Conservation (phyloP, 2,888 invertebrate species). For the Latrodectus hesperus region DNA sequence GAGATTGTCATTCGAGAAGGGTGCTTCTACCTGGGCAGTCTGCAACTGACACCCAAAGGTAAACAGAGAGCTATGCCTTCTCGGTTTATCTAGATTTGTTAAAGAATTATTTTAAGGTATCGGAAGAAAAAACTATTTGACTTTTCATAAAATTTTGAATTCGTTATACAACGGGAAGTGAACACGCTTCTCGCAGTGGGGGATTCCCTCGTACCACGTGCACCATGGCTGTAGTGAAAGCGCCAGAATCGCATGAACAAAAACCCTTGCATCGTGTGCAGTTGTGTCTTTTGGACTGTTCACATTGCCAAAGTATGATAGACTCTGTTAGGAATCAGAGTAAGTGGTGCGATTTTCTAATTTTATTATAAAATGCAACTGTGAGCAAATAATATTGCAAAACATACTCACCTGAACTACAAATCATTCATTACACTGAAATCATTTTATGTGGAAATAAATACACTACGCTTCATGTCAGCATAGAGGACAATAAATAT, state of each 20-base stretch:
- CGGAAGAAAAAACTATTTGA: neutral
- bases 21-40: constrained; percentile 83
- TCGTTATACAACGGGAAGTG: neutral
- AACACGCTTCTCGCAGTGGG: neutral
- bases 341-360: constrained; percentile 28
- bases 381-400: no score
- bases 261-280: constrained; percentile 35
- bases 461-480: no score
- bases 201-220: constrained; percentile 26
- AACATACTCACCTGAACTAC: no score
- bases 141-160: neutral
- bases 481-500: no score
- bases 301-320: constrained; percentile 45
- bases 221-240: constrained; percentile 40
- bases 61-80: constrained; percentile 7
- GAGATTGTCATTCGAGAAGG: constrained; percentile 91
- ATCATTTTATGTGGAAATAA: no score
- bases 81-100: neutral
- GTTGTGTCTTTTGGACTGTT: constrained; percentile 54
- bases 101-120: neutral
- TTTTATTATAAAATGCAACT: neutral
- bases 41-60: constrained; percentile 70
- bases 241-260: neutral
- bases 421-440: no score
- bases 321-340: constrained; percentile 28